phyloP scores from a whole-genome alignment of 2,113 vertebrate species.

The Serilophus lunatus region DNA sequence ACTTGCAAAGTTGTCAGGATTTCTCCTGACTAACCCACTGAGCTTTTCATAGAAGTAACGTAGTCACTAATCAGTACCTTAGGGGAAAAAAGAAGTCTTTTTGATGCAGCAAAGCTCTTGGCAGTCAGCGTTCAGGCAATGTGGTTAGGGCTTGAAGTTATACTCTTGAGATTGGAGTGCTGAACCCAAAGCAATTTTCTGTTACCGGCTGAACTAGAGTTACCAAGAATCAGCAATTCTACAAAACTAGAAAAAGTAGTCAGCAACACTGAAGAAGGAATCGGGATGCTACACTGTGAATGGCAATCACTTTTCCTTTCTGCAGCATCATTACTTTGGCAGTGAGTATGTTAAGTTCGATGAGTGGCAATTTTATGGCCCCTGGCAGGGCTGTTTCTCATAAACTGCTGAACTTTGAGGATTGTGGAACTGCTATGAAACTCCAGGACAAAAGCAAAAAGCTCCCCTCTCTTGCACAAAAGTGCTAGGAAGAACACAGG shows the following conservation, averaged over 20 bases:
- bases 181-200: not conserved
- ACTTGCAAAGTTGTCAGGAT: not conserved
- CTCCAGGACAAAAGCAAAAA: not conserved
- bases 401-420: not conserved
- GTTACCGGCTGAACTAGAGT: not conserved
- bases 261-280: not conserved
- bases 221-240: not conserved
- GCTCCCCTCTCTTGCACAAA: not conserved
- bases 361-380: not conserved
- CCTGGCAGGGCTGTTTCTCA: not conserved
- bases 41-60: not conserved
- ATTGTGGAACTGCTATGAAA: not conserved
- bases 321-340: not conserved
- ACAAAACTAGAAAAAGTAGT: not conserved
- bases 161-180: not conserved
- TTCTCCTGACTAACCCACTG: not conserved
- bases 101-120: not conserved
- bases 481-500: not conserved
- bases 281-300: rapidly evolving
- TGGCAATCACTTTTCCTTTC: not conserved
- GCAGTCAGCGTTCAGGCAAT: not conserved
- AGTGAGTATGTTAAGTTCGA: not conserved
- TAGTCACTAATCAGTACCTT: not conserved
- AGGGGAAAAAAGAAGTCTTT: not conserved
- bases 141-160: not conserved